Evolutionary conservation across 2,113 vertebrate genomes (phyloP), one percentile per base, ranked within the genome.

Genomic region (Craseonycteris thonglongyai): DNA sequence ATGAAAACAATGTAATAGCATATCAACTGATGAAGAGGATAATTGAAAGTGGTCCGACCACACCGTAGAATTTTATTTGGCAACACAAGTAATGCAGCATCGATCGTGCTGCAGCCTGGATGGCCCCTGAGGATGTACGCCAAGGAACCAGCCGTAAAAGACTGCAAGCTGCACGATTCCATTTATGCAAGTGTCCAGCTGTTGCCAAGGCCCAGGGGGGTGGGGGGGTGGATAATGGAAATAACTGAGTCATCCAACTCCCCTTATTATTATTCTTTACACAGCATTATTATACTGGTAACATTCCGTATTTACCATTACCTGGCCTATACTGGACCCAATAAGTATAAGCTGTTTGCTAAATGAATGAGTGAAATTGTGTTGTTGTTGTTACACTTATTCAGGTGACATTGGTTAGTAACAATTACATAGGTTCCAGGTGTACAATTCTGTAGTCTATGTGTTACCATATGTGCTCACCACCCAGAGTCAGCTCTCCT

Each of bases 321-420:
- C 2, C n/a, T 11, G 19, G 47, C 33, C 22, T 15, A 19, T 4
- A 0, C 3, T 0, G 24, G 24, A 1, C 33, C n/a, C n/a, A 6
- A 13, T 2, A 78, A 4, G 3, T 19, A 8, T 5, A 4, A 4
- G 22, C 40, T 13, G 16, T 21, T 61, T 56, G 14, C 12, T 35
- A 22, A 35, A 30, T 14, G 26, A 35, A 3, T 65, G 28, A 3
- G 5, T 21, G 84, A n/a, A 61, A 88, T n/a, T n/a, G n/a, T n/a
- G n/a, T n/a, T n/a, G n/a, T n/a, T n/a, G n/a, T n/a, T n/a, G n/a
- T n/a, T n/a, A n/a, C n/a, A n/a, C n/a, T n/a, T n/a, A n/a, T n/a
- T n/a, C n/a, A n/a, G n/a, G n/a, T n/a, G n/a, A n/a, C n/a, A n/a
- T n/a, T n/a, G n/a, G n/a, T n/a, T n/a, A n/a, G n/a, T n/a, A n/a